These are phyloP conservation scores for Gobiocypris rarus DNA, from an alignment of 2,113 vertebrate species.

Conservation along the genomic window DNA sequence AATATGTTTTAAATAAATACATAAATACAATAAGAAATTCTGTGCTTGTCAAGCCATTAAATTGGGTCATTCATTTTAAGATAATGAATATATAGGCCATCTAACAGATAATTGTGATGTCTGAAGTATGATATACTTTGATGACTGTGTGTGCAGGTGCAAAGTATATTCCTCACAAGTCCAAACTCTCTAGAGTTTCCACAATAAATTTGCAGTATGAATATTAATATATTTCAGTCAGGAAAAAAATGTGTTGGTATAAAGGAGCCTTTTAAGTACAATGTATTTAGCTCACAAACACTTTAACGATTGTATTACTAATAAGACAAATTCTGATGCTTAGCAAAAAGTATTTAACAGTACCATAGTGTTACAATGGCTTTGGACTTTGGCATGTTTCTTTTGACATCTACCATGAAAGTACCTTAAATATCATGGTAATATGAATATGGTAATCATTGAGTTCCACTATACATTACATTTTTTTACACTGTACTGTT, in stretches of 20 bases:
- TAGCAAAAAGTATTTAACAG: neutral
- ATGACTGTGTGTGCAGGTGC: neutral
- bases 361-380: neutral
- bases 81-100: neutral
- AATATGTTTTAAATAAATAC: neutral
- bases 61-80: neutral
- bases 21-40: neutral
- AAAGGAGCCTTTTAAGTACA: neutral
- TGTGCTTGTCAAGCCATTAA: neutral
- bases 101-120: neutral
- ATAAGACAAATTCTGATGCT: neutral
- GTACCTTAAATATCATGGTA: neutral
- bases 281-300: neutral
- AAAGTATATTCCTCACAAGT: neutral
- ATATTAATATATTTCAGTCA: neutral
- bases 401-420: neutral
- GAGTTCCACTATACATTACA: neutral
- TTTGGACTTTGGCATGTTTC: neutral
- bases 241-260: neutral
- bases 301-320: neutral
- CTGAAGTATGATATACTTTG: neutral
- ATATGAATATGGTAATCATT: neutral
- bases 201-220: no score
- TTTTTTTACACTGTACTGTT: neutral
- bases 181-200: neutral